A percentile compares a stretch with the other conserved stretches of the same genome.
These are phyloP conservation scores for Archegozetes longisetosus DNA, from an alignment of 1,140 invertebrate genomes.

Conservation along the genomic window DNA sequence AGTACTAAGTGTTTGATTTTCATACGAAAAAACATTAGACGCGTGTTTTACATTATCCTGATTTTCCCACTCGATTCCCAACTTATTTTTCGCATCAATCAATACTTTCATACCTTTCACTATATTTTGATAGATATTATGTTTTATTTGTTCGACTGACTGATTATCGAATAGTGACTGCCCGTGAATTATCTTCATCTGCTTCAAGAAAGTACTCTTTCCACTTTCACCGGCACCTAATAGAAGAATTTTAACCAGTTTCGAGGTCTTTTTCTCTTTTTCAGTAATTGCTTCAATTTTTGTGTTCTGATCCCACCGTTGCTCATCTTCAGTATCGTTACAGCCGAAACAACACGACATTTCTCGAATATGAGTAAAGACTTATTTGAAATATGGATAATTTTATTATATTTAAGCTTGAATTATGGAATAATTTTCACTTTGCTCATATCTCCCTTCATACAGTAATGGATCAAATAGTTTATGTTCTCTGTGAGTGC, in stretches of 20 bases:
- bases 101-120: constrained; percentile 86
- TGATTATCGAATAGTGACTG: constrained; percentile 64
- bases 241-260: constrained; percentile 54
- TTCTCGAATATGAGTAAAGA: too few species aligned
- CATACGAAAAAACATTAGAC: constrained; percentile 28
- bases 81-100: constrained; percentile 81
- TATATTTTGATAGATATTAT: constrained; percentile 82
- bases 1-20: constrained; percentile 55
- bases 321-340: too few species aligned
- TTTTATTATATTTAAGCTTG: too few species aligned
- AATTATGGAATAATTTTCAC: too few species aligned
- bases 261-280: too few species aligned
- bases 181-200: constrained; percentile 97
- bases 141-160: constrained; percentile 61
- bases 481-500: too few species aligned
- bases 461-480: too few species aligned
- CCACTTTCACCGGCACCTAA: constrained; percentile 82
- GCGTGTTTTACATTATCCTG: constrained; percentile 53
- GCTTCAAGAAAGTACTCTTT: constrained; percentile 94
- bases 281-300: too few species aligned
- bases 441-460: too few species aligned
- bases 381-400: too few species aligned
- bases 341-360: too few species aligned
- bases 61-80: constrained; percentile 81
- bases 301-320: too few species aligned